Evolutionary conservation across 2,113 vertebrate genomes (phyloP).

Genomic region (Ramphastos sulfuratus): DNA sequence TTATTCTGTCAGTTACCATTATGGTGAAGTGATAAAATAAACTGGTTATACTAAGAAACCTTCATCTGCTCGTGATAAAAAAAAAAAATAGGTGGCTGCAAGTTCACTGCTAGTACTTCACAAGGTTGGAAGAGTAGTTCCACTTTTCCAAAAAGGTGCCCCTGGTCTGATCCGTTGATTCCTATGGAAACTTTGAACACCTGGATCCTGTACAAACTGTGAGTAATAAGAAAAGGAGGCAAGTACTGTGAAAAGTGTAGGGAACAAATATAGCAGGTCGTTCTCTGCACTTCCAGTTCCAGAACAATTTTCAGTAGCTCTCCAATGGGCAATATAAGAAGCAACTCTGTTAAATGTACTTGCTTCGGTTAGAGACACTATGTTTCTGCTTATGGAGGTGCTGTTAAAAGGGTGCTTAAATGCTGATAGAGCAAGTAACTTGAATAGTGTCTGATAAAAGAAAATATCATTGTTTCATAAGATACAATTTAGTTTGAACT

Average conservation of each 20-base stretch:
- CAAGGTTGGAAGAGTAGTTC: neutral
- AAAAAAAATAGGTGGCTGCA: neutral
- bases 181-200: rapidly evolving
- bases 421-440: neutral
- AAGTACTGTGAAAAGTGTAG: neutral
- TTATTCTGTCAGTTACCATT: neutral
- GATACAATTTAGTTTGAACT: neutral
- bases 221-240: neutral
- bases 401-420: neutral
- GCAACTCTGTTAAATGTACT: neutral
- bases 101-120: neutral
- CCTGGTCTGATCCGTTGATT: neutral
- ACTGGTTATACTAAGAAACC: neutral
- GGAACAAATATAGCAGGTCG: neutral
- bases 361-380: neutral
- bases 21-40: neutral
- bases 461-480: neutral
- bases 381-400: neutral
- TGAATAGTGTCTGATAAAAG: neutral
- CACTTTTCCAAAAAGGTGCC: neutral
- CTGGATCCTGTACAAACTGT: neutral
- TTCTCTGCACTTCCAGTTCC: too few relatives aligned
- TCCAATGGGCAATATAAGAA: neutral
- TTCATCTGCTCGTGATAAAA: neutral
- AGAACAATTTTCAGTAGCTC: neutral